These are phyloP conservation scores for Marmota monax DNA, from an alignment of 2,113 vertebrate genomes.

Conservation along the genomic window DNA sequence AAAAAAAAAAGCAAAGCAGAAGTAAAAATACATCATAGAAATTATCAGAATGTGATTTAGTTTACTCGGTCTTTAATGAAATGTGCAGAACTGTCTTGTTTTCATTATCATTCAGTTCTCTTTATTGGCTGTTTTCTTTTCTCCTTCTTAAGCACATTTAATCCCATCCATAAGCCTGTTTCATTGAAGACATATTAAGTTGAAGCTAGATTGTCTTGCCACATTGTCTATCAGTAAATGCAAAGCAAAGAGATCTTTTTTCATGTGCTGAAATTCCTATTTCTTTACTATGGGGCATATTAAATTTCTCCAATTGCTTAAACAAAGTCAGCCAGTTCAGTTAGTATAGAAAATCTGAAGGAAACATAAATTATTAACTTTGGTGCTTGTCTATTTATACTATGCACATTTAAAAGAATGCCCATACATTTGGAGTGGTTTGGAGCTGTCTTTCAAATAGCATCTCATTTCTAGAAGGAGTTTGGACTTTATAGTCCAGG, in stretches of 20 bases:
- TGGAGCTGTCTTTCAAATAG: conserved; percentile 19
- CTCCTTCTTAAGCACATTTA: conserved; percentile 3
- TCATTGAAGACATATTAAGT: conserved; percentile 41
- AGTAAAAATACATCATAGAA: background rate
- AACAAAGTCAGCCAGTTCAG: conserved; percentile 36
- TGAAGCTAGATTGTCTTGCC: background rate
- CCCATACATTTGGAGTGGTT: background rate
- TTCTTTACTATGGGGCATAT: background rate
- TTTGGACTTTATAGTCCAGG: conserved; percentile 9
- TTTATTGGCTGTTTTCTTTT: background rate
- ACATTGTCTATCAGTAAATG: background rate
- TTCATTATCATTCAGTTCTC: background rate
- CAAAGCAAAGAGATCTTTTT: background rate
- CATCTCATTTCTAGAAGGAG: background rate
- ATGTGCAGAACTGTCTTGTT: background rate
- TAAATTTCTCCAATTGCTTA: background rate
- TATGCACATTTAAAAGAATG: background rate
- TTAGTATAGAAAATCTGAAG: conserved; percentile 45
- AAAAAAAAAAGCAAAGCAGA: background rate
- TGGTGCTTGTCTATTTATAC: background rate
- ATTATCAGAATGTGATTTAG: background rate
- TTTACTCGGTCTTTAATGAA: background rate
- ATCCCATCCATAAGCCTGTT: background rate
- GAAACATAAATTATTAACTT: background rate
- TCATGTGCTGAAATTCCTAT: background rate